Percentiles rank a stretch among this genome's conserved stretches.
Evolutionary conservation across 2,113 vertebrate species (phyloP).

Genomic region (Talpa occidentalis): DNA sequence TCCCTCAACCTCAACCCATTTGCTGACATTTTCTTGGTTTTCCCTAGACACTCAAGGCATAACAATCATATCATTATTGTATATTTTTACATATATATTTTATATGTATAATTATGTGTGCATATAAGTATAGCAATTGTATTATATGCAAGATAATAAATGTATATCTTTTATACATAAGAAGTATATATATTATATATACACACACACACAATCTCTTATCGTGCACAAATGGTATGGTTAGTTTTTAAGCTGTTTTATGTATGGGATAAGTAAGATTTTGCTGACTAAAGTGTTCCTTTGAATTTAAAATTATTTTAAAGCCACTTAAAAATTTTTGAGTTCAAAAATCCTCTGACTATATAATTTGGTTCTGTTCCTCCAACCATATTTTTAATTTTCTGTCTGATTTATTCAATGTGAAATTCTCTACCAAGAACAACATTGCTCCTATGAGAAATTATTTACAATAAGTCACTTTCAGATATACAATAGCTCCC

Average conservation of each 20-base stretch:
- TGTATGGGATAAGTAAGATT: not conserved
- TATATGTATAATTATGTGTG: not conserved
- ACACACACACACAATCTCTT: not conserved
- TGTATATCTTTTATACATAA: not conserved
- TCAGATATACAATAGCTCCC: not conserved
- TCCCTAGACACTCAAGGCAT: not conserved
- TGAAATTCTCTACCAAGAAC: constrained; percentile 43
- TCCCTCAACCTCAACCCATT: not conserved
- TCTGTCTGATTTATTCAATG: not conserved
- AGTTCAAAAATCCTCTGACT: not conserved
- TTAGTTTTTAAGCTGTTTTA: not conserved
- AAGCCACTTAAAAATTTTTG: constrained; percentile 29
- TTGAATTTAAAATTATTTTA: not conserved
- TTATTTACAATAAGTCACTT: not conserved
- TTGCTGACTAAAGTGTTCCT: not conserved
- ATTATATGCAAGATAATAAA: not conserved
- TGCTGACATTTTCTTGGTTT: not conserved
- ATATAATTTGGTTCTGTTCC: constrained; percentile 8
- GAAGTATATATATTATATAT: not conserved
- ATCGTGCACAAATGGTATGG: not conserved
- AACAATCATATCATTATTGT: not conserved
- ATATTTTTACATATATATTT: not conserved
- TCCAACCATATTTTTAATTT: not conserved
- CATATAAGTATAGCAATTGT: not conserved
- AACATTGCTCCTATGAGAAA: not conserved